A percentile compares a stretch with the other conserved stretches of the same genome.
Conservation (phyloP, 2,888 invertebrate genomes). For the Hirudinaria manillensis region DNA sequence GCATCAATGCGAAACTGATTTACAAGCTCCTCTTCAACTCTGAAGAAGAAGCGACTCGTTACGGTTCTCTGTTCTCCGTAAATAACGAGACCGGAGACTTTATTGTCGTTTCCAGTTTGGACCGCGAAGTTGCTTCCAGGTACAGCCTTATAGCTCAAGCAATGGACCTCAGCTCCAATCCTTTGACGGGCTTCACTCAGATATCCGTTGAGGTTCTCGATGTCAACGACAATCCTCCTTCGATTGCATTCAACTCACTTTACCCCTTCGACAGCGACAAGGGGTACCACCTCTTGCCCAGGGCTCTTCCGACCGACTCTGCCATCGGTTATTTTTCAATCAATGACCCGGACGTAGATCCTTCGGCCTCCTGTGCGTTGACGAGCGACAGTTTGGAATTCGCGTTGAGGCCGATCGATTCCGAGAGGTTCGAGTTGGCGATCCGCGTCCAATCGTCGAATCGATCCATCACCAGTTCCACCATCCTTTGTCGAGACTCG, state of each 20-base stretch:
- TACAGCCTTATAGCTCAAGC: slow-evolving; percentile 19
- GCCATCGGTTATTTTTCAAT: slow-evolving; percentile 19
- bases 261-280: neutral
- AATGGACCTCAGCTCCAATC: slow-evolving; percentile 12
- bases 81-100: neutral
- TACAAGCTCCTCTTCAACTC: slow-evolving; percentile 4
- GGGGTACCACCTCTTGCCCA: neutral
- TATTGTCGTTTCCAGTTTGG: neutral
- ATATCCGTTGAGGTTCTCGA: slow-evolving; percentile 8
- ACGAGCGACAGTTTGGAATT: neutral
- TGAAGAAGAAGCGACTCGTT: neutral
- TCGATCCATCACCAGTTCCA: neutral
- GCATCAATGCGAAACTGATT: neutral
- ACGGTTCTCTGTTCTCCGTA: neutral
- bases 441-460: neutral
- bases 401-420: neutral
- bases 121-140: neutral
- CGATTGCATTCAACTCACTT: neutral
- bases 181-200: slow-evolving; percentile 15
- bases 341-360: neutral
- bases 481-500: neutral
- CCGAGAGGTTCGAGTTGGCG: neutral
- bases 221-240: slow-evolving; percentile 9
- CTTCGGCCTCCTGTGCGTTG: neutral
- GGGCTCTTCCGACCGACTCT: neutral